Evolutionary conservation across 2,888 invertebrate species (phyloP).

Genomic region (Luffia ferchaultella): DNA sequence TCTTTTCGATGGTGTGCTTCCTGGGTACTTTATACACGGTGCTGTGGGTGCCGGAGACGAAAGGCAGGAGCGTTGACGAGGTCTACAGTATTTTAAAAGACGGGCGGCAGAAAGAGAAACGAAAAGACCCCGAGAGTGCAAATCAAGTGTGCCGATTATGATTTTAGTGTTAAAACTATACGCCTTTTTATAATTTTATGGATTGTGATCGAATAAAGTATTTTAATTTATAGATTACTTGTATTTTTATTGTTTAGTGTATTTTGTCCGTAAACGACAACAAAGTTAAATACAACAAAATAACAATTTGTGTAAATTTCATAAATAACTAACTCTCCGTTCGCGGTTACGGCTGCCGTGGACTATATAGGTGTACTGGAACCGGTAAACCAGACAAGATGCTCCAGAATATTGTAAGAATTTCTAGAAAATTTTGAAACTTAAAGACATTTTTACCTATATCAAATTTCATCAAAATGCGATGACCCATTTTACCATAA

Average conservation of each 20-base stretch:
- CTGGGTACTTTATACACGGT: conserved; percentile 47
- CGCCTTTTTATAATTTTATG: conserved; percentile 11
- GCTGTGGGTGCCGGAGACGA: conserved; percentile 55
- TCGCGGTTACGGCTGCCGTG: too few relatives aligned
- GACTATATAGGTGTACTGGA: too few relatives aligned
- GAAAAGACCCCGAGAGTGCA: conserved; percentile 38
- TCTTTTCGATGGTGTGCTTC: conserved; percentile 52
- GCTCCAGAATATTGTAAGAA: too few relatives aligned
- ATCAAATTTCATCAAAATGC: too few relatives aligned
- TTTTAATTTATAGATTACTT: conserved; percentile 2
- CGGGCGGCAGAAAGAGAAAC: conserved; percentile 41
- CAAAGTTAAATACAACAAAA: too few relatives aligned
- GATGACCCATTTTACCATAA: too few relatives aligned
- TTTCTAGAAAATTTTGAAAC: too few relatives aligned
- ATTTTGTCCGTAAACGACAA: conserved; percentile 2
- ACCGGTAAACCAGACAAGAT: too few relatives aligned
- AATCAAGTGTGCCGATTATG: conserved; percentile 45
- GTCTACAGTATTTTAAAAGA: conserved; percentile 47
- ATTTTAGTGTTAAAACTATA: conserved; percentile 14
- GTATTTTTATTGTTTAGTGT: conserved; percentile 4
- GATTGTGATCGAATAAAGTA: conserved; percentile 2
- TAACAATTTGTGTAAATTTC: too few relatives aligned
- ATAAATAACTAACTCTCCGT: too few relatives aligned
- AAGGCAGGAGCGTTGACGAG: conserved; percentile 45
- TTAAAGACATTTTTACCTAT: too few relatives aligned